These are phyloP conservation scores for Sebastes fasciatus DNA, from an alignment of 2,113 vertebrate species.

Conservation along the genomic window DNA sequence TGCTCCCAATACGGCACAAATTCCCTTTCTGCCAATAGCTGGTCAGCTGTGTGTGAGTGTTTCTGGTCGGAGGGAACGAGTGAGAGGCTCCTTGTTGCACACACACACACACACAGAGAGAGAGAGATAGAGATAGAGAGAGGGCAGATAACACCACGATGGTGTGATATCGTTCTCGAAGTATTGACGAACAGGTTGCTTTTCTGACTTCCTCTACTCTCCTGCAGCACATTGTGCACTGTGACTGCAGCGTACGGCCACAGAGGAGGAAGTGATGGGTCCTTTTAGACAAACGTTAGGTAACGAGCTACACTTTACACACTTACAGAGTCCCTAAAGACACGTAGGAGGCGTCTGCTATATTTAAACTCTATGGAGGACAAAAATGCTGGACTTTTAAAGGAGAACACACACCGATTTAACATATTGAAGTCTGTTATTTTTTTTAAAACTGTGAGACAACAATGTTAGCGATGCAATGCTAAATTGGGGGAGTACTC, in stretches of 20 bases:
- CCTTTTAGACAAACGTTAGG: neutral
- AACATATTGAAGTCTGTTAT: neutral
- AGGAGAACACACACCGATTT: neutral
- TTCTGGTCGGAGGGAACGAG: neutral
- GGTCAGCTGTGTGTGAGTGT: conserved; percentile 33
- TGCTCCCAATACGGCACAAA: conserved; percentile 59
- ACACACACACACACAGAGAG: neutral
- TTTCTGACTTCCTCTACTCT: conserved; percentile 30
- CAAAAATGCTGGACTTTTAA: neutral
- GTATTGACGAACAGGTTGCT: conserved; percentile 15
- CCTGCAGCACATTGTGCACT: neutral
- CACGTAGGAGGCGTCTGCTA: neutral
- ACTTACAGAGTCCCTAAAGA: neutral
- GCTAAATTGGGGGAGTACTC: neutral
- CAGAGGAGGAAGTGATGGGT: conserved; percentile 38
- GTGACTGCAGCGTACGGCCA: conserved; percentile 10
- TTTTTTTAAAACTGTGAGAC: neutral
- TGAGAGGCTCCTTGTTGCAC: neutral
- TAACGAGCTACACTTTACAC: neutral
- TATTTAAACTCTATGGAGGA: neutral
- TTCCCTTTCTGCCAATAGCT: conserved; percentile 44
- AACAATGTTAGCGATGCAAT: neutral
- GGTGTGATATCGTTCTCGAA: conserved; percentile 4
- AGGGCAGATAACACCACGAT: neutral
- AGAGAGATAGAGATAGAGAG: neutral